phyloP scores from a whole-genome alignment of 2,113 vertebrate species.

The Equus quagga region DNA sequence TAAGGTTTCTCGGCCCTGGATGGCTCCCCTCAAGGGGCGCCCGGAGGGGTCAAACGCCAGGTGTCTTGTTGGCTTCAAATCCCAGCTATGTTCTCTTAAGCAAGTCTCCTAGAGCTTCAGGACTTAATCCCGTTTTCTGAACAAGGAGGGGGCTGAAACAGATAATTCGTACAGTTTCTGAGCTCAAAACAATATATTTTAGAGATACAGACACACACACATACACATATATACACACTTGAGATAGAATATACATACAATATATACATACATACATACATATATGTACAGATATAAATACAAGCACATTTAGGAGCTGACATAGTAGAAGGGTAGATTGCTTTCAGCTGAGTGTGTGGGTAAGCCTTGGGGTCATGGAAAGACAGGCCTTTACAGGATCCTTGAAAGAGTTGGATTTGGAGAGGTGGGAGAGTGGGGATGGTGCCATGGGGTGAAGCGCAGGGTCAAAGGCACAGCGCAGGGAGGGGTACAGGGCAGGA shows the following conservation, averaged over 20 bases:
- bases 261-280: not conserved
- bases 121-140: not conserved
- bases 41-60: not conserved
- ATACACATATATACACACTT: not conserved
- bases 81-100: too few species aligned
- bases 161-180: not conserved
- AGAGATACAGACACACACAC: not conserved
- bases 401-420: not conserved
- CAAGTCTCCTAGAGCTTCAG: not conserved
- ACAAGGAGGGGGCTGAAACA: not conserved
- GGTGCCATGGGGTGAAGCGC: not conserved
- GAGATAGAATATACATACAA: not conserved
- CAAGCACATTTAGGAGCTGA: not conserved
- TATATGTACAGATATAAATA: not conserved
- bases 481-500: not conserved
- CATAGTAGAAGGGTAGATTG: not conserved
- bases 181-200: not conserved
- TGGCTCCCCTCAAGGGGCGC: not conserved
- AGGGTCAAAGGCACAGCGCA: not conserved
- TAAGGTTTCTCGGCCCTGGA: not conserved
- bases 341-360: not conserved
- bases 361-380: not conserved
- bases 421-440: not conserved
- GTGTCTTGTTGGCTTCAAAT: not conserved
- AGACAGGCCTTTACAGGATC: not conserved